Base-by-base conservation (phyloP, 2,888 invertebrate genomes). In the Dromius quadrimaculatus region DNA sequence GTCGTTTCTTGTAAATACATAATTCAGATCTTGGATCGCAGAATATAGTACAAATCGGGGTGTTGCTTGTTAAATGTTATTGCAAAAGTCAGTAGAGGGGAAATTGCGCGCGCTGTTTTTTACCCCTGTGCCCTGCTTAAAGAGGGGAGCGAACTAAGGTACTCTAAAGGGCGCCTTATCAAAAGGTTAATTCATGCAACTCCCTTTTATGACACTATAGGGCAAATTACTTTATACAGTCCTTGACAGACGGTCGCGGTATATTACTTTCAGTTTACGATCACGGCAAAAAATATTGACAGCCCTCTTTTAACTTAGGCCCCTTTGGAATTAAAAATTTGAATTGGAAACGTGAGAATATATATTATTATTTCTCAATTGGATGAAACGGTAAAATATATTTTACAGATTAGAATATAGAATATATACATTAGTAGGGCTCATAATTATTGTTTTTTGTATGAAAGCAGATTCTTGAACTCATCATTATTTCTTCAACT, bases 1-100 rank as follows among this genome's bases (percentile, higher is more conserved):
- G 66, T 66, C 36, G 50, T 41, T 38, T 57, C 66, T 66, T 66
- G 66, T 66, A 66, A 66, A 66, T 57, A 15, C 50, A 28, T 54
- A 54, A 54, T 54, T 54, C 50, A 23, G 50, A 28, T 54, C 28
- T 54, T 28, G 28, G 15, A 54, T 23, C 50, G 50, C 9, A 32
- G n/a, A n/a, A 23, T 54, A 54, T 28, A 54, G 15, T 20, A 47
- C 50, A 28, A 54, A 28, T 47, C 47, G 15, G 20, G 6, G 13
- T 9, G 8, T 54, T 15, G 17, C 19, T 15, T 19, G 43, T 28
- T 54, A 54, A 54, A 54, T 54, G 50, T 54, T 54, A 54, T 54
- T 28, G 15, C 50, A 23, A 54, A 28, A 54, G 50, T 54, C 50
- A 54, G 50, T 45, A 20, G 45, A 20, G 8, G 45, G 11, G 50